Evolutionary conservation across 1,140 invertebrate genomes (phyloP), one percentile per base, ranked within the genome.

Genomic region (Drosophila ambigua): DNA sequence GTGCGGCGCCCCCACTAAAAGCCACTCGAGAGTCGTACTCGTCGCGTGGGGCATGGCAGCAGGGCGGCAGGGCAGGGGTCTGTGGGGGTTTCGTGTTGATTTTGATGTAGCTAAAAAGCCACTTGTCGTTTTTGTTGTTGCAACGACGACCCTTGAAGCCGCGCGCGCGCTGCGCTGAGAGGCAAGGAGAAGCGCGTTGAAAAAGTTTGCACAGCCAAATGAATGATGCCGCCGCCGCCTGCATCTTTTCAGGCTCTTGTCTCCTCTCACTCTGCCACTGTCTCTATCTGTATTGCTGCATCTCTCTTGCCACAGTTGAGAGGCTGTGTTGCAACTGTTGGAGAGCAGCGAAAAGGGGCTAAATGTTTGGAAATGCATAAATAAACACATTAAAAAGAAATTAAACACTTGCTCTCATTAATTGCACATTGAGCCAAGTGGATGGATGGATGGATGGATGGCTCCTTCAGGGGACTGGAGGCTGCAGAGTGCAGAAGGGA

Each of bases 51-150:
- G 11, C 13, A 31, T 48, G 50, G 45, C 43, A 20, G 50, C 5
- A 6, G 0, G 16, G 16, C 16, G 1, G 16, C 16, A 16, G 1
- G 16, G 16, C 16, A 16, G 45, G 16, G 16, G 16, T 16, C 39
- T 43, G 41, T 59, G 54, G 39, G 43, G 73, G 13, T 13, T 39
- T 39, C 61, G 81, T 87, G 81, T 85, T 85, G 81, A 87, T 87
- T 85, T 78, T 87, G 78, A 87, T 87, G 81, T 87, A 78, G 82
- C 81, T 85, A 78, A 85, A 85, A 87, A 82, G 81, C 78, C 81
- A 87, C 81, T 85, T 82, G 82, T 64, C 78, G 69, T 77, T 77
- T 63, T 72, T 77, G 67, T 51, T 71, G 64, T 58, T 71, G 63
- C 52, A 52, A 62, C 62, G 45, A 57, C 60, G 45, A 57, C 60